Evolutionary conservation across 2,888 invertebrate genomes (phyloP).

Genomic region (Caenorhabditis drosophilae): DNA sequence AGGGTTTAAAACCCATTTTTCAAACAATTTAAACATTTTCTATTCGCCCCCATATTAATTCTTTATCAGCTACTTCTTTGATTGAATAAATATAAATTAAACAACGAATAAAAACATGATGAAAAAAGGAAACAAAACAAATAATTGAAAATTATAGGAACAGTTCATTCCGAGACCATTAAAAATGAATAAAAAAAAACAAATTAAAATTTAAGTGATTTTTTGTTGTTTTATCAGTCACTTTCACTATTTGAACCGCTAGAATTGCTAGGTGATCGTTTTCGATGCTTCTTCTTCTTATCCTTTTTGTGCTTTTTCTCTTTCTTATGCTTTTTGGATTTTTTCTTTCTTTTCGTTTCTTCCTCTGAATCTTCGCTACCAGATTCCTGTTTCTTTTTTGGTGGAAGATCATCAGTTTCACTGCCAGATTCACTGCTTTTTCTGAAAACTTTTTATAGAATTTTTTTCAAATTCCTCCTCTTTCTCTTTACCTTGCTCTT

Average conservation of each 20-base stretch:
- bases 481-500: conserved; percentile 5
- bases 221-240: too few relatives aligned
- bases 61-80: too few relatives aligned
- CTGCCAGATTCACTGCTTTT: conserved; percentile 2
- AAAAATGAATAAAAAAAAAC: background rate
- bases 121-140: too few relatives aligned
- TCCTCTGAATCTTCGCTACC: conserved; percentile 28
- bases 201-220: background rate
- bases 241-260: conserved; percentile 25
- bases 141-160: conserved; percentile 4
- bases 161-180: background rate
- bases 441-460: conserved; percentile 1
- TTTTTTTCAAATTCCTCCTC: background rate
- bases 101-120: too few relatives aligned
- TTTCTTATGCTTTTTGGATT: conserved; percentile 45
- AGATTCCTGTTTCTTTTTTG: conserved; percentile 1
- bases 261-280: conserved; percentile 33
- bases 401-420: conserved; percentile 7
- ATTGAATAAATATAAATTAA: too few relatives aligned
- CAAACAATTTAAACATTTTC: too few relatives aligned
- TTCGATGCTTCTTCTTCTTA: conserved; percentile 52
- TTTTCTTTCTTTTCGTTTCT: conserved; percentile 24
- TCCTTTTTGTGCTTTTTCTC: conserved; percentile 52
- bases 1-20: too few relatives aligned
- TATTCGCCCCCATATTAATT: too few relatives aligned